Evolutionary conservation across 2,113 vertebrate species (phyloP), one percentile per base, ranked within the genome.

Genomic region (Pipa parva): DNA sequence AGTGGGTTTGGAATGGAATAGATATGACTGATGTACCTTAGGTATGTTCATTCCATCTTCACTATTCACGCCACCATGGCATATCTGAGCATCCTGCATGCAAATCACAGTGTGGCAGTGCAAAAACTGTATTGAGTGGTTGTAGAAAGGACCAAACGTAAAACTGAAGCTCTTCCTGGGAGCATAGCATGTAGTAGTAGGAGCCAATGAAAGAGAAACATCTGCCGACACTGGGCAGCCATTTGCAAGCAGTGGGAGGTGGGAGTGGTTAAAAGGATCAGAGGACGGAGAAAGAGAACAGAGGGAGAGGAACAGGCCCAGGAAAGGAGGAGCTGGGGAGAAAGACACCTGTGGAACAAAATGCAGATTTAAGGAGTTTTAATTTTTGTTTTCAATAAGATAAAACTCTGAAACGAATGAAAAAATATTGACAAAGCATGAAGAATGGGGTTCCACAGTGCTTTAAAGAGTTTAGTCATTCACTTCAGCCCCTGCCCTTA

Each of bases 111-210:
- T 74, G 42, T 77, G 82, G 79, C 89, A 91, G 79, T 91, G 89
- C 50, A 92, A 78, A 56, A 90, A 90, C 76, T 91, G 90, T 26
- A 91, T 69, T 7, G 88, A 83, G 66, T 85, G 59, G 10, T 86
- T 89, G 74, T 77, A 90, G 72, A 83, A 54, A 0, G 86, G 84
- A 3, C 46, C 72, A 39, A 90, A 76, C 50, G 83, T 26, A 28
- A 90, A 90, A 57, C 84, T 89, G 71, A 91, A 89, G 45, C 81
- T 54, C 58, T 42, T 70, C 3, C 1, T 39, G n/a, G 48, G 48
- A 1, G 36, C 5, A 25, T 13, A 22, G 58, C 66, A 70, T 5
- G 45, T 33, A 25, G 15, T n/a, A 28, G 50, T 22, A 22, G 31
- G 39, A 33, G 7, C 18, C 45, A 25, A 10, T 9, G 29, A 39